Conservation (phyloP, 2,797 vertebrate species). For the Vipera ursinii region DNA sequence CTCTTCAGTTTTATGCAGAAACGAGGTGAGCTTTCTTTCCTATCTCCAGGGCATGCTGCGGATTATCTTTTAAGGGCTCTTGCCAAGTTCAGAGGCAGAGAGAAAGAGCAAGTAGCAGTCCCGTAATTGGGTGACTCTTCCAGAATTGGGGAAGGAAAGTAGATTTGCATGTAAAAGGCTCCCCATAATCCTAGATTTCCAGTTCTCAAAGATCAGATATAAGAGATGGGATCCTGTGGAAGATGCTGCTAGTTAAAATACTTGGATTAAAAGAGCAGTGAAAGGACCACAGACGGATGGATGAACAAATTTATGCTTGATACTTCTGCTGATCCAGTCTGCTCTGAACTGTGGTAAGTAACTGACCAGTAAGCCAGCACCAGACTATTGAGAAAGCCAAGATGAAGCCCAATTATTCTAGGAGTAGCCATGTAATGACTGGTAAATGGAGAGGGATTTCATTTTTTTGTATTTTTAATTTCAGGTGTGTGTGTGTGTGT, state of each 20-base stretch:
- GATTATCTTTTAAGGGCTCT: not conserved
- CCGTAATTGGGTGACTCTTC: not conserved
- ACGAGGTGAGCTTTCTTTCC: slow-evolving; percentile 73
- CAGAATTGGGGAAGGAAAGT: not conserved
- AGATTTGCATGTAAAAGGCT: not conserved
- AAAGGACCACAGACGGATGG: not conserved
- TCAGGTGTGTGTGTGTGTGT: not conserved
- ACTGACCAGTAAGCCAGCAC: not conserved
- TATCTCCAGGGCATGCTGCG: no score
- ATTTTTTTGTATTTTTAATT: not conserved
- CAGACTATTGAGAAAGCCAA: not conserved
- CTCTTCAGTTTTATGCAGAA: slow-evolving; percentile 98
- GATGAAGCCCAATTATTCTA: not conserved
- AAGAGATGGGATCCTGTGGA: not conserved
- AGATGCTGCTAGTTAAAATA: not conserved
- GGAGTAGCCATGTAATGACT: not conserved
- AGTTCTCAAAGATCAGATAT: not conserved
- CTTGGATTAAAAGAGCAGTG: not conserved
- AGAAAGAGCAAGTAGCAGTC: not conserved
- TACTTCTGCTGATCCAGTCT: not conserved
- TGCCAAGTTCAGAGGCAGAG: not conserved
- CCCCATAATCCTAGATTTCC: not conserved
- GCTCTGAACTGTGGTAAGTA: not conserved
- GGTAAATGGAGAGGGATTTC: not conserved
- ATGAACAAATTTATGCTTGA: not conserved